These are phyloP conservation scores for Clostera curtula DNA, from an alignment of 2,888 invertebrate genomes.

Conservation along the genomic window DNA sequence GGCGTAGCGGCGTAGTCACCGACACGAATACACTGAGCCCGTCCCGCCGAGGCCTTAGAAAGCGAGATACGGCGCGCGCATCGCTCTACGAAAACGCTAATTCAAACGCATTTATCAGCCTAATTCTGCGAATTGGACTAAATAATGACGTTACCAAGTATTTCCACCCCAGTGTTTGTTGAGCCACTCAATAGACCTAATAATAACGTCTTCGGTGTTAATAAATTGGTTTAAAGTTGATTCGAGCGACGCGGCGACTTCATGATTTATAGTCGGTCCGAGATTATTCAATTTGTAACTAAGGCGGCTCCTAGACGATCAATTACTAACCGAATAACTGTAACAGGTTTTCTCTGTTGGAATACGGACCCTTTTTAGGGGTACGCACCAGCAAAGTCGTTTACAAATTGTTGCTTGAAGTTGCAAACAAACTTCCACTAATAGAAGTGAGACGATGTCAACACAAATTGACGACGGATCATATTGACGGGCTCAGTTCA, in stretches of 20 bases:
- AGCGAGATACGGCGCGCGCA: slow-evolving; percentile 65
- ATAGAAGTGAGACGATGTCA: no score
- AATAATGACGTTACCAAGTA: slow-evolving; percentile 61
- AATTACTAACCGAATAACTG: no score
- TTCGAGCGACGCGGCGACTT: slow-evolving; percentile 21
- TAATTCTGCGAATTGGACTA: slow-evolving; percentile 70
- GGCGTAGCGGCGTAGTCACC: slow-evolving; percentile 21
- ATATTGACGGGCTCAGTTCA: no score
- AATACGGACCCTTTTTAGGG: no score
- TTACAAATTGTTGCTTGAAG: no score
- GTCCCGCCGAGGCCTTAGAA: slow-evolving; percentile 29
- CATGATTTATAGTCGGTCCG: slow-evolving; percentile 30
- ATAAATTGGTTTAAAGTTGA: slow-evolving; percentile 55
- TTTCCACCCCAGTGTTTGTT: slow-evolving; percentile 40
- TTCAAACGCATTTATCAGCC: slow-evolving; percentile 69
- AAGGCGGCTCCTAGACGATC: no score
- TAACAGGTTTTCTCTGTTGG: no score
- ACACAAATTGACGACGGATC: no score
- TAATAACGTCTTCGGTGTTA: slow-evolving; percentile 48
- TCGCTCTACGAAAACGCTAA: slow-evolving; percentile 56
- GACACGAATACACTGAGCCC: slow-evolving; percentile 46
- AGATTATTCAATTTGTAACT: slow-evolving; percentile 28
- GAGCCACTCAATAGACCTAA: slow-evolving; percentile 43
- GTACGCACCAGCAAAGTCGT: no score
- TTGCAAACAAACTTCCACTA: no score